Conservation (phyloP, 2,888 invertebrate genomes). For the Psococerastis gibbosa region DNA sequence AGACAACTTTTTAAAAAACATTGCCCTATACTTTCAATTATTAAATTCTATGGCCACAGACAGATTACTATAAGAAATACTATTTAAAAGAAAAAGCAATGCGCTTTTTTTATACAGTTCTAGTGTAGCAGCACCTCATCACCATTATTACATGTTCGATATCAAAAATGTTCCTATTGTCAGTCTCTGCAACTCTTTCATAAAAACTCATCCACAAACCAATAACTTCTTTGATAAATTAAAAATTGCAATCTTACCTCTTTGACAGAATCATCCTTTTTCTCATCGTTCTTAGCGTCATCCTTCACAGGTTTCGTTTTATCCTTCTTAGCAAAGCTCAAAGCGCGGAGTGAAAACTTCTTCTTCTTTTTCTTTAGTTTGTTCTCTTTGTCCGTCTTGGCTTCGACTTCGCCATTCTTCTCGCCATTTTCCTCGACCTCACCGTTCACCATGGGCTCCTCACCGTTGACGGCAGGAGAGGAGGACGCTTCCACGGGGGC, state of each 20-base stretch:
- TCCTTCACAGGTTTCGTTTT: constrained; percentile 5
- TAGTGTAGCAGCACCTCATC: too few relatives aligned
- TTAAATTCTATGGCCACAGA: too few relatives aligned
- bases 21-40: too few relatives aligned
- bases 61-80: too few relatives aligned
- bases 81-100: too few relatives aligned
- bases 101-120: too few relatives aligned
- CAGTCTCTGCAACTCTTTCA: too few relatives aligned
- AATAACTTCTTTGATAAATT: not conserved
- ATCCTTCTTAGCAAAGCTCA: constrained; percentile 8
- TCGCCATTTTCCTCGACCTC: constrained; percentile 3
- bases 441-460: constrained; percentile 4
- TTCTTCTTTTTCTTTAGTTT: constrained; percentile 2
- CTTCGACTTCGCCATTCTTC: constrained; percentile 1
- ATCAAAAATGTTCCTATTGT: too few relatives aligned
- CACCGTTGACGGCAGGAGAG: not conserved
- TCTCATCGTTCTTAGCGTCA: not conserved
- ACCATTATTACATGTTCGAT: too few relatives aligned
- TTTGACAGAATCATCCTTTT: constrained; percentile 2
- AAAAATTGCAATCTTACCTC: constrained; percentile 3
- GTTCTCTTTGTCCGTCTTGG: not conserved
- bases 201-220: too few relatives aligned
- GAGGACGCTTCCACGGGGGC: not conserved
- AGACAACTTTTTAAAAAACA: too few relatives aligned
- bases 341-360: constrained; percentile 5